phyloP scores from a whole-genome alignment of 2,888 invertebrate species.

The Graphium colonna region DNA sequence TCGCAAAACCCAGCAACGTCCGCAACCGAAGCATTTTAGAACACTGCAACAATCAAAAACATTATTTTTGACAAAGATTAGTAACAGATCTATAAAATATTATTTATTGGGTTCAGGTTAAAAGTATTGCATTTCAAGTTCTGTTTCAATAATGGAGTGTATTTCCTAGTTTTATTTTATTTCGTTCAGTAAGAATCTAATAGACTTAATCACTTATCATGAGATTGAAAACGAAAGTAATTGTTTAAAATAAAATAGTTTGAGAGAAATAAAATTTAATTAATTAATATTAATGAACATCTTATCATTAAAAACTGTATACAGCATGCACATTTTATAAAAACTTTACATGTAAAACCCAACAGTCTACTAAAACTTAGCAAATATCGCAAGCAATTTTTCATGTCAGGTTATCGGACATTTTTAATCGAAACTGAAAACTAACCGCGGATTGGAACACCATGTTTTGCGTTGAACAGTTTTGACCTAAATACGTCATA shows the following conservation, averaged over 20 bases:
- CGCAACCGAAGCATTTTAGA: slow-evolving; percentile 3
- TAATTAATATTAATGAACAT: neutral
- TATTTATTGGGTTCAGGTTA: neutral
- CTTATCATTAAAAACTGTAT: neutral
- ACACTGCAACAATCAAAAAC: slow-evolving; percentile 8
- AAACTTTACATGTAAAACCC: neutral
- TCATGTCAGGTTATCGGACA: slow-evolving; percentile 17
- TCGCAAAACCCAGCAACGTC: slow-evolving; percentile 10
- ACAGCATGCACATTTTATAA: neutral
- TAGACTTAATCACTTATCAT: too few species aligned
- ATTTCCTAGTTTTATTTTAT: neutral
- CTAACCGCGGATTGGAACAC: slow-evolving; percentile 13
- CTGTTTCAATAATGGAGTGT: neutral
- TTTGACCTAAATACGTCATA: slow-evolving; percentile 18
- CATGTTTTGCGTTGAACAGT: slow-evolving; percentile 20
- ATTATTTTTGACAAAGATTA: neutral
- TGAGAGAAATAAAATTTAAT: too few species aligned
- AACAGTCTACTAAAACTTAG: neutral
- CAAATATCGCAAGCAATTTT: slow-evolving; percentile 17
- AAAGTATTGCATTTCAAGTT: neutral
- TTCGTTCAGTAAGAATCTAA: neutral
- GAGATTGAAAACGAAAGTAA: too few species aligned
- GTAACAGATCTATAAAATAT: neutral
- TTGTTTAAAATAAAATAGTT: too few species aligned
- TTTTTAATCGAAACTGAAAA: slow-evolving; percentile 24